Conservation (phyloP, 2,797 vertebrate species). For the Coregonus ussuriensis region DNA sequence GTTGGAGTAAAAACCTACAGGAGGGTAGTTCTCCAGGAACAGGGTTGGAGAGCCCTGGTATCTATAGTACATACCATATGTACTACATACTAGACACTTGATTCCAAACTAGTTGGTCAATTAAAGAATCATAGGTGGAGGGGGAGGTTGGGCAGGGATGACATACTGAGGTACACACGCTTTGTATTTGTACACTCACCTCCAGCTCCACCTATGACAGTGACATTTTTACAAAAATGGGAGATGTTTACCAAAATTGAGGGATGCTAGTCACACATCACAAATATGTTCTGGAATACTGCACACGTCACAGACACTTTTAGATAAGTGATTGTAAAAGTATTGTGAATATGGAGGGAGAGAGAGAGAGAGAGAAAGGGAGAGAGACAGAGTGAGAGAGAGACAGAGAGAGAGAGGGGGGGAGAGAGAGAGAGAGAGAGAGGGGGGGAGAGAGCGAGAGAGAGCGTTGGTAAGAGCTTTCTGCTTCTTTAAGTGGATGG, state of each 20-base stretch:
- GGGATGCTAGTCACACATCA: no score
- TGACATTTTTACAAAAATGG: not conserved
- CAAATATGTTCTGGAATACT: not conserved
- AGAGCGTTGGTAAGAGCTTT: constrained; percentile 61
- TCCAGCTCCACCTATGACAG: not conserved
- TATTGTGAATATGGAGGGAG: not conserved
- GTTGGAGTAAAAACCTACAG: no score
- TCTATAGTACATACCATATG: no score
- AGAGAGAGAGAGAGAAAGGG: no score
- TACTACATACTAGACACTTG: no score
- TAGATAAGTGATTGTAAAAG: not conserved
- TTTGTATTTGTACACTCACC: not conserved
- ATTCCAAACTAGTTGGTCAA: not conserved
- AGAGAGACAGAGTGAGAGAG: no score
- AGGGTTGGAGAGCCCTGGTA: no score
- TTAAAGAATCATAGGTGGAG: constrained; percentile 1
- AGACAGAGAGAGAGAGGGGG: no score
- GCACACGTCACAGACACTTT: not conserved
- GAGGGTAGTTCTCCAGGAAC: no score
- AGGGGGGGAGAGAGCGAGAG: constrained; percentile 29
- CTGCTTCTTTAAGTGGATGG: constrained; percentile 87
- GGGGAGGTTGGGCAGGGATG: constrained; percentile 7
- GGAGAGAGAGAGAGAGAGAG: not conserved
- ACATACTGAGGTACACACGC: not conserved
- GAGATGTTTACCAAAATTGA: not conserved